Evolutionary conservation across 2,888 invertebrate genomes (phyloP).

Genomic region (Chesias legatella): DNA sequence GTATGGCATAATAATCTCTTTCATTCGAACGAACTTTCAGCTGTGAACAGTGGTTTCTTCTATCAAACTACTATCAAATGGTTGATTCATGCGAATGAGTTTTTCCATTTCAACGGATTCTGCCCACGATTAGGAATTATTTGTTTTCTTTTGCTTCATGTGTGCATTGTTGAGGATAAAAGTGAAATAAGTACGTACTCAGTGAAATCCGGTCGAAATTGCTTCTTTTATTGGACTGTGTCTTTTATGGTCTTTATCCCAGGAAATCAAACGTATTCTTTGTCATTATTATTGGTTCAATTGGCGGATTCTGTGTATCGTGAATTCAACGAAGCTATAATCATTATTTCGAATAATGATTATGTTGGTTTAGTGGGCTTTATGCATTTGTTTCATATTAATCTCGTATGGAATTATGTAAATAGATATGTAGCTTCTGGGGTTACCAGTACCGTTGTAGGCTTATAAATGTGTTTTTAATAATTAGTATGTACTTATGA

Average conservation of each 20-base stretch:
- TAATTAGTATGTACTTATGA: too few relatives aligned
- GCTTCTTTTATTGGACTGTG: slow-evolving; percentile 16
- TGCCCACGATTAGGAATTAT: slow-evolving; percentile 50
- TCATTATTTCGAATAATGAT: too few relatives aligned
- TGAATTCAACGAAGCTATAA: not conserved
- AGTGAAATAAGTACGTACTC: slow-evolving; percentile 17
- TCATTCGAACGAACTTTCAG: slow-evolving; percentile 13
- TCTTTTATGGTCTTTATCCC: slow-evolving; percentile 16
- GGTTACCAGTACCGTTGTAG: too few relatives aligned
- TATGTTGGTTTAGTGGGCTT: too few relatives aligned
- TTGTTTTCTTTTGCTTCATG: slow-evolving; percentile 42
- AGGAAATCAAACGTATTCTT: slow-evolving; percentile 14
- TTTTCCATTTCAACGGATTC: slow-evolving; percentile 61
- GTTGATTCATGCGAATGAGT: slow-evolving; percentile 22
- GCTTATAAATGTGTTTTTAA: too few relatives aligned
- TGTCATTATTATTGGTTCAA: slow-evolving; percentile 11
- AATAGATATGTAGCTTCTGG: too few relatives aligned
- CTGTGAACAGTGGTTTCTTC: slow-evolving; percentile 36
- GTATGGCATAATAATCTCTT: slow-evolving; percentile 7
- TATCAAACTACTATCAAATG: slow-evolving; percentile 53
- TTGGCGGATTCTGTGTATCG: not conserved
- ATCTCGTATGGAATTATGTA: too few relatives aligned
- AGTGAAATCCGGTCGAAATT: slow-evolving; percentile 17
- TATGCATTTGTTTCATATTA: too few relatives aligned
- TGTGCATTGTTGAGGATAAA: slow-evolving; percentile 30